phyloP scores from a whole-genome alignment of 1,140 invertebrate species.

The Drosophila parabipectinata region DNA sequence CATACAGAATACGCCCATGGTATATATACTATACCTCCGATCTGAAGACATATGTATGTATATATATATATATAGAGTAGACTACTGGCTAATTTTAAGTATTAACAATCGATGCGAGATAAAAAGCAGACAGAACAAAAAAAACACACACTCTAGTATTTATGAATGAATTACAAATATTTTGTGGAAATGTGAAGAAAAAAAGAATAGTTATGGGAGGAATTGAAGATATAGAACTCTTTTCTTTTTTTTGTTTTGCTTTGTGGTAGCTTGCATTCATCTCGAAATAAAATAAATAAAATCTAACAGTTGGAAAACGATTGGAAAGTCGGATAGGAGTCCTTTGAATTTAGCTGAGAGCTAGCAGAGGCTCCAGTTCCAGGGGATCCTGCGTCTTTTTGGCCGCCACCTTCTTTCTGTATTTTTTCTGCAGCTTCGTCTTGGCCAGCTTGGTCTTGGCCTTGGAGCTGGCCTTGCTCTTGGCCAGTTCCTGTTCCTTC shows the following conservation, averaged over 20 bases:
- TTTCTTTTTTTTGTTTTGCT: background rate
- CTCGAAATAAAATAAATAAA: conserved; percentile 56
- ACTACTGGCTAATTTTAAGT: conserved; percentile 52
- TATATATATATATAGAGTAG: conserved; percentile 38
- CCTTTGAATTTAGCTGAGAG: conserved; percentile 86
- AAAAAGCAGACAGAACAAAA: conserved; percentile 47
- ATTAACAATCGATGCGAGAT: conserved; percentile 47
- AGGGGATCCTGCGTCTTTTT: conserved; percentile 62
- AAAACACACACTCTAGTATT: conserved; percentile 21
- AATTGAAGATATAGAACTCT: too few species aligned
- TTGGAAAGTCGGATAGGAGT: background rate
- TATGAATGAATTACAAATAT: background rate
- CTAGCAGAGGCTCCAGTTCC: conserved; percentile 87
- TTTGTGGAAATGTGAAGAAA: background rate
- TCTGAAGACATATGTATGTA: conserved; percentile 39
- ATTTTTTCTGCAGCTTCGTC: conserved; percentile 86
- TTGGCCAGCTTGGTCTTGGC: conserved; percentile 87
- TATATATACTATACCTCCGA: conserved; percentile 17
- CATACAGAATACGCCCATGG: conserved; percentile 9
- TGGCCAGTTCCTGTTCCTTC: conserved; percentile 66
- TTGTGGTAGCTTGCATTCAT: conserved; percentile 31
- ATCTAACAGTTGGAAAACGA: conserved; percentile 33
- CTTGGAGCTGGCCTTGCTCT: conserved; percentile 87
- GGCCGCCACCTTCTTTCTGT: conserved; percentile 85
- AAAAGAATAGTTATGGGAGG: too few species aligned